Percentiles rank a stretch among this genome's conserved stretches.
Evolutionary conservation across 1,140 invertebrate genomes (phyloP).

Genomic region (Zaprionus inermis): DNA sequence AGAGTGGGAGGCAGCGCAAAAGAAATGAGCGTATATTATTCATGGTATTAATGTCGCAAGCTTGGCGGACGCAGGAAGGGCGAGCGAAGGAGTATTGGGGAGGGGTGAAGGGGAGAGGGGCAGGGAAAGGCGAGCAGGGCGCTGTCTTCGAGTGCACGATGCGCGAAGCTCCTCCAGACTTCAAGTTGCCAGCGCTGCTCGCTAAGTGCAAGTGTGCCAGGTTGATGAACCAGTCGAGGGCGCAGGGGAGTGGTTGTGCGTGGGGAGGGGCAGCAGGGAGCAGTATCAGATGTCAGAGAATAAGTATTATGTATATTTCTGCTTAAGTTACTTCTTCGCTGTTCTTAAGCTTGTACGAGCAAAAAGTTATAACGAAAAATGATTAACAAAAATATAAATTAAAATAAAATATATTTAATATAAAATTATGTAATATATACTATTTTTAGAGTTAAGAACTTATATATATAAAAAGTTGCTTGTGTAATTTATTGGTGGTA

Average conservation of each 20-base stretch:
- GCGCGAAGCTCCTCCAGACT: constrained; percentile 29
- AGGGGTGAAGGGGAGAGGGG: not conserved
- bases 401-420: too few relatives aligned
- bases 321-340: constrained; percentile 10
- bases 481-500: too few relatives aligned
- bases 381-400: too few relatives aligned
- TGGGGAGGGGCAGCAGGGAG: not conserved
- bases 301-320: not conserved
- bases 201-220: constrained; percentile 57
- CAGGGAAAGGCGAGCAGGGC: not conserved
- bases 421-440: too few relatives aligned
- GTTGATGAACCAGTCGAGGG: constrained; percentile 55
- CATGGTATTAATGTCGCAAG: constrained; percentile 76
- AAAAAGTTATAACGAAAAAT: too few relatives aligned
- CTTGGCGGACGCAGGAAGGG: constrained; percentile 10
- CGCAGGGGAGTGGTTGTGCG: not conserved
- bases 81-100: not conserved
- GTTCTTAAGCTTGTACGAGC: too few relatives aligned
- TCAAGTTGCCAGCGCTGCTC: constrained; percentile 38
- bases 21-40: constrained; percentile 81
- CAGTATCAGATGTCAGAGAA: constrained; percentile 24
- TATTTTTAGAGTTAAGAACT: too few relatives aligned
- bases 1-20: constrained; percentile 59
- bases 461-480: too few relatives aligned
- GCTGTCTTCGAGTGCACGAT: constrained; percentile 2